Evolutionary conservation across 2,113 vertebrate genomes (phyloP), one percentile per base, ranked within the genome.

Genomic region (Pycnonotus jocosus): DNA sequence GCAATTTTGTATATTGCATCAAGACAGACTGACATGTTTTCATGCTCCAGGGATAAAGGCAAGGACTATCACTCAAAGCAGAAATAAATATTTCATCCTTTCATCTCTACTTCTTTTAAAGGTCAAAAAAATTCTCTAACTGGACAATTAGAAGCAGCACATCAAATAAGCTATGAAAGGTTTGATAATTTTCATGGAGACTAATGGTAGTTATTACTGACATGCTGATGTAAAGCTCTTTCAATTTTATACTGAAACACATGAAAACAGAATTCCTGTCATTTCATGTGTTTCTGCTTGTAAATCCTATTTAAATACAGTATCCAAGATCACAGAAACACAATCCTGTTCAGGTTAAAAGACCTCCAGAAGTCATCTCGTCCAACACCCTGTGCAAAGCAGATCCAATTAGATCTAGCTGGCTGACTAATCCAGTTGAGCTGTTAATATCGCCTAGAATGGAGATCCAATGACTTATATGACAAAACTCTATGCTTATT

Each of bases 131-230:
- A 0, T 24, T 88, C 60, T 86, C 82, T 71, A 88, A 66, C 12
- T 11, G 42, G 92, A 80, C 85, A 91, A 93, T 88, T 96, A 96
- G 81, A 91, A 95, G 33, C 54, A 85, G 31, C 38, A 69, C 14
- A 68, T 76, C 61, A 82, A 95, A 76, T 21, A 69, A 77, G 53
- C 40, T n/a, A 47, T 12, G 38, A 90, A 81, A 92, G 42, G 22
- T 54, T 6, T 72, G 42, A 53, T 45, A 82, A 86, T 87, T 77
- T 76, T 35, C 35, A 66, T 11, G 33, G 38, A 87, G 79, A 62
- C 12, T 58, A 19, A n/a, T 4, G 51, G 57, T 44, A 89, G 31
- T 40, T 84, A 73, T 8, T 45, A 64, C 44, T 90, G 89, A 85
- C 28, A 61, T 20, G 50, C 3, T 20, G 35, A 87, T 82, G 30